Evolutionary conservation across 1,140 invertebrate species (phyloP), one percentile per base, ranked within the genome.

Genomic region (Akabosia matsudoensis): DNA sequence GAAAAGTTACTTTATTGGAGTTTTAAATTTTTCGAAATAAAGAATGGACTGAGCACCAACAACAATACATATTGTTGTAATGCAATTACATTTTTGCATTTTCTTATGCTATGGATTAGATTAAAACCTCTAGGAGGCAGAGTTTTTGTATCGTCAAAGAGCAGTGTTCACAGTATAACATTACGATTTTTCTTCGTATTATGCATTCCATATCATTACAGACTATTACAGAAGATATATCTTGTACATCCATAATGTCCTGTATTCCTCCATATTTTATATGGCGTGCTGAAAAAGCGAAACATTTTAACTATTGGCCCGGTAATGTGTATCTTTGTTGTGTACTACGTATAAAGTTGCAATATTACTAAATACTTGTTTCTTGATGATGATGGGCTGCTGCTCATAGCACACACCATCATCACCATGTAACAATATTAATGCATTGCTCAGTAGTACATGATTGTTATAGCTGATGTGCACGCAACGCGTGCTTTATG

Each of bases 361-460:
- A n/a, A n/a, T n/a, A n/a, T n/a, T n/a, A n/a, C n/a, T n/a, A n/a
- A n/a, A n/a, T n/a, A n/a, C n/a, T n/a, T n/a, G n/a, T n/a, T n/a
- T n/a, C n/a, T 45, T 10, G 37, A 45, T 45, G 7, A 45, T 45
- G 37, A 45, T 45, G 37, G 18, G 18, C 37, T 45, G 18, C 7
- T 45, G 37, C 37, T 45, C 37, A 45, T 18, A 7, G 37, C 18
- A 7, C 7, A 10, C 37, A 45, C 24, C 54, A 61, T 14, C 54
- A 61, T 61, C 54, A 61, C n/a, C 54, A 14, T n/a, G 54, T 14
- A 4, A 22, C 24, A 13, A 61, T 61, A 7, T 61, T 61, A n/a
- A n/a, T 61, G 54, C 14, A 61, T 61, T n/a, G n/a, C n/a, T n/a
- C n/a, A n/a, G n/a, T 61, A 67, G 31, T 67, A 67, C 61, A 67